Base-by-base conservation (phyloP, 1,140 invertebrate genomes). In the Neodiprion virginianus region DNA sequence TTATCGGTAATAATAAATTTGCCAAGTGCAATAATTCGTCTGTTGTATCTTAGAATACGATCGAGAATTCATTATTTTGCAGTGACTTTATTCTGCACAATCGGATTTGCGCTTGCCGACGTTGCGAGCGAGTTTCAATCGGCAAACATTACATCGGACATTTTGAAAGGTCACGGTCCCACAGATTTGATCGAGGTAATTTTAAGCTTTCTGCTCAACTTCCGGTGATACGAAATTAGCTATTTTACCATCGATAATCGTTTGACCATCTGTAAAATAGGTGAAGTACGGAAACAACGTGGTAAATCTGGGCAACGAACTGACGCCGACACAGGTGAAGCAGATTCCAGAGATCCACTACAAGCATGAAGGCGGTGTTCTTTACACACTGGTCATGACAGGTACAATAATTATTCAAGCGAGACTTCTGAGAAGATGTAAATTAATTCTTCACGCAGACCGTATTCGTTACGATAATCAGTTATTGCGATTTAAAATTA, bases 341-440 rank as follows among this genome's bases (percentile, higher is more conserved):
- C 48, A 86, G 66, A 80, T 86, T 50, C 88, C 89, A 8, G 83
- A 85, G 61, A 82, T 91, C 9, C 84, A 87, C 73, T 91, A 89
- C 78, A 85, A 88, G 67, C 87, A 89, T 71, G 87, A 90, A 69
- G 86, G 87, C 11, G 86, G 87, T 72, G 81, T 89, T 67, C 83
- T 89, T 61, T 94, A 93, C 78, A 93, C 92, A 49, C 84, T 94
- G 0, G 87, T 91, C 28, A 89, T 92, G 89, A 90, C 89, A 79
- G 90, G 91, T 91, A 83, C 5, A 80, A 74, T 77, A 11, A 12
- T 65, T 7, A 73, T 17, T 1, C 9, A 9, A 73, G 9, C 10
- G 9, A 48, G 47, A 72, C 50, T 40, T 40, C 11, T 12, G 11
- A 73, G 21, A 28, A 72, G 17, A 21, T 21, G 17, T 21, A 21